A percentile compares a stretch with the other conserved stretches of the same genome.
Conservation (phyloP, 1,140 invertebrate genomes). For the Ectropis grisescens region DNA sequence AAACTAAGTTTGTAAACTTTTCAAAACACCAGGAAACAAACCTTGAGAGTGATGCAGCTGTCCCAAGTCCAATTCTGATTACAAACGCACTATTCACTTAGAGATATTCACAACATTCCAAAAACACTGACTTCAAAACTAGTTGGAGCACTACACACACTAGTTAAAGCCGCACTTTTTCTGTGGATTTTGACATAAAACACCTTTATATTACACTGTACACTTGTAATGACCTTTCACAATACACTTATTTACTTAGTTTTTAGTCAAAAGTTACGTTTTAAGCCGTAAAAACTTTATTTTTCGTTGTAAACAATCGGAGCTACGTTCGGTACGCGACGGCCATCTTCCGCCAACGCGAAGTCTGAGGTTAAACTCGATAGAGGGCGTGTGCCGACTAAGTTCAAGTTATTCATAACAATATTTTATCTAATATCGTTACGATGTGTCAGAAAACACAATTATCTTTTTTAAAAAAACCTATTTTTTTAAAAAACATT, state of each 20-base stretch:
- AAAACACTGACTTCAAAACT: conserved; percentile 55
- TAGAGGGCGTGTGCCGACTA: conserved; percentile 49
- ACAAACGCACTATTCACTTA: conserved; percentile 45
- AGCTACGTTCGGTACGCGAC: conserved; percentile 58
- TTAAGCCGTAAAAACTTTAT: conserved; percentile 47
- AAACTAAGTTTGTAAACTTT: conserved; percentile 48
- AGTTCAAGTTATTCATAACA: too few relatives aligned
- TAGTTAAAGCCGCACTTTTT: conserved; percentile 53
- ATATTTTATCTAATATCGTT: too few relatives aligned
- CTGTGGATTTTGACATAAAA: conserved; percentile 38
- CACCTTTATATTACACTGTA: conserved; percentile 20
- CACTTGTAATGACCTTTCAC: conserved; percentile 14
- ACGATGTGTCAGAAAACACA: neutral
- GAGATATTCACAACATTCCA: conserved; percentile 64
- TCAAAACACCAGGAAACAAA: conserved; percentile 21
- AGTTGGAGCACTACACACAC: conserved; percentile 51
- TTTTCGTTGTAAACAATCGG: conserved; percentile 52
- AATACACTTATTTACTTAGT: conserved; percentile 24
- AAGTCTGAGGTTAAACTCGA: conserved; percentile 36
- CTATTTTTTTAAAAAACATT: too few relatives aligned
- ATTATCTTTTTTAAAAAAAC: too few relatives aligned
- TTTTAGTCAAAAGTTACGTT: conserved; percentile 23
- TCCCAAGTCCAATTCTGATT: conserved; percentile 24
- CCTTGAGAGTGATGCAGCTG: conserved; percentile 28
- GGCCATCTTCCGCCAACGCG: conserved; percentile 61